Evolutionary conservation across 2,113 vertebrate genomes (phyloP), one percentile per base, ranked within the genome.

Genomic region (Thermophis baileyi): DNA sequence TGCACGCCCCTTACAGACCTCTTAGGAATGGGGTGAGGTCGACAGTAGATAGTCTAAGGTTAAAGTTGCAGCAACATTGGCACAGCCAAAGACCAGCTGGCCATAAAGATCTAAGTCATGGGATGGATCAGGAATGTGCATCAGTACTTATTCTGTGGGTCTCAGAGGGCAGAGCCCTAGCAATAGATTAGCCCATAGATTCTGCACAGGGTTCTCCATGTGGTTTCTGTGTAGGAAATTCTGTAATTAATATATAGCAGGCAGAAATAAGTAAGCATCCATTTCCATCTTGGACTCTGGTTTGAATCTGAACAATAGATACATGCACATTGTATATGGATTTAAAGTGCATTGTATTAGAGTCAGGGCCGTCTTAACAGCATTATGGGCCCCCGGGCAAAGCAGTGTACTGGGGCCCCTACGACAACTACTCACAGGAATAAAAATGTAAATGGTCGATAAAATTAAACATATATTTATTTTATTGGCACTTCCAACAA

Each of bases 11-110:
- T n/a, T n/a, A n/a, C n/a, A n/a, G n/a, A n/a, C n/a, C n/a, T n/a
- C n/a, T n/a, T n/a, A n/a, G n/a, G n/a, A n/a, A n/a, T n/a, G n/a
- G n/a, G n/a, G n/a, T n/a, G n/a, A n/a, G n/a, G n/a, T n/a, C n/a
- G n/a, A n/a, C n/a, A n/a, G n/a, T n/a, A n/a, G n/a, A n/a, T n/a
- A n/a, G n/a, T n/a, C n/a, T n/a, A n/a, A n/a, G n/a, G n/a, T n/a
- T n/a, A n/a, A n/a, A n/a, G n/a, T n/a, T 88, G 95, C 90, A 46
- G 11, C 74, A 89, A 30, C 54, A n/a, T 85, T 47, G 91, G 85
- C 90, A 91, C 10, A 89, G 69, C 60, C 0, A 91, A 85, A 49
- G n/a, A 63, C 27, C 8, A 85, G 35, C 50, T 40, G 53, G 22
- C 53, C 3, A 49, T 53, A 35, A 35, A 60, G 24, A 85, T 89